phyloP scores from a whole-genome alignment of 2,113 vertebrate species.

The Cygnus atratus region DNA sequence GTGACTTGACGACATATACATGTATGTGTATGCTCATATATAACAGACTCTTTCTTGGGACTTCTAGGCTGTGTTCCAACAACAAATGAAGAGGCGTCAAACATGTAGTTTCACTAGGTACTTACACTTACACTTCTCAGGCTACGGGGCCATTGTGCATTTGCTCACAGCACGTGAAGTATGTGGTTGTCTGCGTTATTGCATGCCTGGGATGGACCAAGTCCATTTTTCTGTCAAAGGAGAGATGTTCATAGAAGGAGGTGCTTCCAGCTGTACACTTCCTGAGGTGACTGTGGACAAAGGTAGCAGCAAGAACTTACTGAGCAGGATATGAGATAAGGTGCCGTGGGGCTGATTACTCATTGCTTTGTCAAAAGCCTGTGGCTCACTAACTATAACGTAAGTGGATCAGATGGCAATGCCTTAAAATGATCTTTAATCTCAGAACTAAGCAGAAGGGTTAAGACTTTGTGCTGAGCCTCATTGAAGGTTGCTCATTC shows the following conservation, averaged over 20 bases:
- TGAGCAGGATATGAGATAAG: not conserved
- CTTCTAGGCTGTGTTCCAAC: not conserved
- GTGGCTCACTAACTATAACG: not conserved
- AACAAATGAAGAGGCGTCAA: not conserved
- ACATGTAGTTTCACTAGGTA: not conserved
- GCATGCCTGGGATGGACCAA: not conserved
- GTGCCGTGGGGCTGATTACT: not conserved
- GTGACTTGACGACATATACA: not conserved
- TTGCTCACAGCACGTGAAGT: not conserved
- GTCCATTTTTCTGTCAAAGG: not conserved
- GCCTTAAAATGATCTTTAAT: not conserved
- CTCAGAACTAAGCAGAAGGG: not conserved
- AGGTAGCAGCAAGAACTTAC: not conserved
- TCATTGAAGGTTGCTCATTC: not conserved
- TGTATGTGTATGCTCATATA: no score
- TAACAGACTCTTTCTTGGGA: not conserved
- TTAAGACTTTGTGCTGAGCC: not conserved
- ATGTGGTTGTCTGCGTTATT: not conserved
- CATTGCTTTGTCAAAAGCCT: not conserved
- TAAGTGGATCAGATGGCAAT: not conserved
- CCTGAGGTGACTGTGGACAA: not conserved
- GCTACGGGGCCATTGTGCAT: not conserved
- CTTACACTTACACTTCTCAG: not conserved
- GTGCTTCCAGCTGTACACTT: not conserved
- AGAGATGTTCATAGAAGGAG: not conserved